Conservation (phyloP, 2,888 invertebrate genomes). For the Lissocephala sabroskyi region DNA sequence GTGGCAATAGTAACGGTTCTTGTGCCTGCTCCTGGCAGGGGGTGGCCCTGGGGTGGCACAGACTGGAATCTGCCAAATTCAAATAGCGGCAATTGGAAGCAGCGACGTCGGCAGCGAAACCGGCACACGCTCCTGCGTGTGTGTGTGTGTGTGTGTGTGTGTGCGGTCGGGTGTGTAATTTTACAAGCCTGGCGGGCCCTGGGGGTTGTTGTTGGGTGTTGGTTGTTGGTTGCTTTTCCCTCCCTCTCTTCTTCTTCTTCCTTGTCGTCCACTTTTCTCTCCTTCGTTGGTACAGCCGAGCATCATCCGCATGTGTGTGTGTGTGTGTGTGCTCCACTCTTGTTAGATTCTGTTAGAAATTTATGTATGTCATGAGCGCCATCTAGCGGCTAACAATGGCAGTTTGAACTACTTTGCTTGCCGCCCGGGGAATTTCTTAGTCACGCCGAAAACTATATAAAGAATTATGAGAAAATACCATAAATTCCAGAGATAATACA, state of each 20-base stretch:
- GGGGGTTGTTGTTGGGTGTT: slow-evolving; percentile 56
- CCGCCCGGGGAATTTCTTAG: too few species aligned
- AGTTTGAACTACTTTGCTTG: slow-evolving; percentile 49
- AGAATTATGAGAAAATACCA: too few species aligned
- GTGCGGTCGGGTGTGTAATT: slow-evolving; percentile 40
- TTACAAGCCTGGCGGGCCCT: slow-evolving; percentile 30
- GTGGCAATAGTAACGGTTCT: background rate
- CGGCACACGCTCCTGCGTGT: too few species aligned
- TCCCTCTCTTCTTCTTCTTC: slow-evolving; percentile 20
- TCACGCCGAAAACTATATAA: too few species aligned
- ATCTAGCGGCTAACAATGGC: slow-evolving; percentile 37
- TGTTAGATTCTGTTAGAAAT: slow-evolving; percentile 16
- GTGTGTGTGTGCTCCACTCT: slow-evolving; percentile 10
- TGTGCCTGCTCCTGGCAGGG: too few species aligned
- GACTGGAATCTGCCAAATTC: slow-evolving; percentile 56
- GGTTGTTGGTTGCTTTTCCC: slow-evolving; percentile 40
- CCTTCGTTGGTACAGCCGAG: too few species aligned
- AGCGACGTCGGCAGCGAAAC: background rate
- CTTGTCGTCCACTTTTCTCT: slow-evolving; percentile 29
- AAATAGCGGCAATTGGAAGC: slow-evolving; percentile 55
- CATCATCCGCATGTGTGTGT: too few species aligned
- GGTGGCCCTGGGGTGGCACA: slow-evolving; percentile 5
- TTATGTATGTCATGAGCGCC: slow-evolving; percentile 57
- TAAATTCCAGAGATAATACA: too few species aligned
- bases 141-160: slow-evolving; percentile 14